A percentile compares a stretch with the other conserved stretches of the same genome.
Conservation (phyloP, 2,113 vertebrate genomes). For the Tetrao urogallus region DNA sequence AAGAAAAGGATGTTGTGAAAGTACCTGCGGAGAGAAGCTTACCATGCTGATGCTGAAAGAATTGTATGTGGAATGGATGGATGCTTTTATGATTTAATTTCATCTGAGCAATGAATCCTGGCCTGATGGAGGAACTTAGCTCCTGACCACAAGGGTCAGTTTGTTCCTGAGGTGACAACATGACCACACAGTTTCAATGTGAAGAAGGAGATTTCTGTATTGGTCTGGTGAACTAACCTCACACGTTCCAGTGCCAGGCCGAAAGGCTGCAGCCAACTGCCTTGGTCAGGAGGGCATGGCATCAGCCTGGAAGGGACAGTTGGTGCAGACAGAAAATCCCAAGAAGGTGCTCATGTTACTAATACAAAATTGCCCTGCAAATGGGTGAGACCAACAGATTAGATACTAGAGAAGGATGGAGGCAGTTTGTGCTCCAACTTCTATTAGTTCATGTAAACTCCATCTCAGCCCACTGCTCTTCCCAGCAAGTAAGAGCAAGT, state of each 20-base stretch:
- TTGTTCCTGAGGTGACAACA: neutral
- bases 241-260: neutral
- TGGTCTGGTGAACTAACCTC: neutral
- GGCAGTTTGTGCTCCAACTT: neutral
- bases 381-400: neutral
- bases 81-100: neutral
- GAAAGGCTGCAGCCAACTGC: neutral
- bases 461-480: neutral
- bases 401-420: neutral
- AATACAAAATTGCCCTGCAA: neutral
- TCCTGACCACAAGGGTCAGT: neutral
- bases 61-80: neutral
- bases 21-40: neutral
- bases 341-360: accelerated
- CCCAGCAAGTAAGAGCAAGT: neutral
- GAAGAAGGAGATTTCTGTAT: neutral
- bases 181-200: neutral
- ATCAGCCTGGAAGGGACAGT: neutral
- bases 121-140: neutral
- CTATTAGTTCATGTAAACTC: neutral
- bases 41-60: neutral
- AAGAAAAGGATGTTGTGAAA: constrained; percentile 19
- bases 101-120: neutral
- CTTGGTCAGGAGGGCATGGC: neutral
- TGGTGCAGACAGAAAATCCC: neutral